These are phyloP conservation scores for Subacronicta megacephala DNA, from an alignment of 2,888 invertebrate species.

Conservation along the genomic window DNA sequence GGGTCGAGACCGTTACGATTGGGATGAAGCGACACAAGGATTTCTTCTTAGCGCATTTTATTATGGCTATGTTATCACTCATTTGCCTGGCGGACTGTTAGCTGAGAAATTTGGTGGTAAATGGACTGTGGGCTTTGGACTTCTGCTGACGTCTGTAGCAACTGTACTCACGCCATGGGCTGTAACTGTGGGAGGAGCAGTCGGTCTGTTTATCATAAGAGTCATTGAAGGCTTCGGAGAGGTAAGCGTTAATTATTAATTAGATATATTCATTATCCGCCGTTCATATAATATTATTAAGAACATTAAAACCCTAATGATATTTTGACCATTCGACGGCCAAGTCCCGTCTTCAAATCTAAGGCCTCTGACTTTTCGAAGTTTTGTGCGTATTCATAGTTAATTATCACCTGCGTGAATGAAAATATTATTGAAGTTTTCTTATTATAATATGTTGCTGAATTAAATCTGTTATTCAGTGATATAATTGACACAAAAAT, in stretches of 20 bases:
- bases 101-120: slow-evolving; percentile 96
- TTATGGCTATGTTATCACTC: slow-evolving; percentile 95
- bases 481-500: no score
- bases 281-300: no score
- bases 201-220: slow-evolving; percentile 88
- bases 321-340: no score
- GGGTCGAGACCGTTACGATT: slow-evolving; percentile 88
- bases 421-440: no score
- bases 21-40: slow-evolving; percentile 93
- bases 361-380: no score
- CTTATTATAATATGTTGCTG: no score
- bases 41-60: slow-evolving; percentile 94
- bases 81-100: slow-evolving; percentile 94
- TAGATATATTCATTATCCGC: not conserved
- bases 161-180: slow-evolving; percentile 94
- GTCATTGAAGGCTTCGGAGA: slow-evolving; percentile 91
- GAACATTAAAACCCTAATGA: no score
- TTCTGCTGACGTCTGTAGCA: slow-evolving; percentile 93
- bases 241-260: slow-evolving; percentile 72
- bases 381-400: no score
- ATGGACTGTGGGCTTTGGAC: slow-evolving; percentile 94
- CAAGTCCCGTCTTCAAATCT: no score
- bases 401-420: no score
- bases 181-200: slow-evolving; percentile 88
- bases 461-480: no score